Evolutionary conservation across 2,888 invertebrate genomes (phyloP), one percentile per base, ranked within the genome.

Genomic region (Drosophila suboccidentalis): DNA sequence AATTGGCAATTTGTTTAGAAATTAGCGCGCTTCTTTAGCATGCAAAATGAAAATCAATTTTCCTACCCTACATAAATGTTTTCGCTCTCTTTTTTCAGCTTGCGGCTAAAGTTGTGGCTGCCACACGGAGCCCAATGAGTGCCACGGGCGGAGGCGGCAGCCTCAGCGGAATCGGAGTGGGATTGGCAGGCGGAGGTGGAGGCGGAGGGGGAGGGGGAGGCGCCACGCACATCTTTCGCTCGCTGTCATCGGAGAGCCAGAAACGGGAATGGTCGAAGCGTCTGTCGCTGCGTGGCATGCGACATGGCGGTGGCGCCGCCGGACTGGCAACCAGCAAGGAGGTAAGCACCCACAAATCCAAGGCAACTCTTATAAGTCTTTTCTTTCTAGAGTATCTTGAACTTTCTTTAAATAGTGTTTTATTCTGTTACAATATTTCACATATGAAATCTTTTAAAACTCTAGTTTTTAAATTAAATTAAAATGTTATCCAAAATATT

Each of bases 261-360:
- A 94, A 95, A 81, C 94, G 95, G 64, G 96, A 96, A 87, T 96
- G 96, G 96, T 95, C 95, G 92, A 95, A 95, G 93, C 93, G 96
- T 75, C 94, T 96, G 77, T 96, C 96, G 77, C 93, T 96, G 55
- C 94, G 96, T 73, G 96, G 95, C 84, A 95, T 95, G 89, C 94
- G 95, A 67, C 94, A 95, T 47, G 91, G 89, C 29, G 71, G 71
- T 1, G 75, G 63, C 4, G 51, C 68, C 65, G 94, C 95, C 3
- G 68, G 94, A 94, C 91, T 95, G 94, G 89, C 93, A 93, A 92
- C 74, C 62, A 78, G 70, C 72, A 91, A 90, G 84, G 91, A 92
- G 82, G 92, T 92, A 76, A 87, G 88, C 26, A 1, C 2, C 3
- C 1, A 6, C 10, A 36, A 19, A 50, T 19, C 9, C 34, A 4